A percentile compares a stretch with the other conserved stretches of the same genome.
These are phyloP conservation scores for Hypomecis punctinalis DNA, from an alignment of 2,888 invertebrate genomes.

Conservation along the genomic window DNA sequence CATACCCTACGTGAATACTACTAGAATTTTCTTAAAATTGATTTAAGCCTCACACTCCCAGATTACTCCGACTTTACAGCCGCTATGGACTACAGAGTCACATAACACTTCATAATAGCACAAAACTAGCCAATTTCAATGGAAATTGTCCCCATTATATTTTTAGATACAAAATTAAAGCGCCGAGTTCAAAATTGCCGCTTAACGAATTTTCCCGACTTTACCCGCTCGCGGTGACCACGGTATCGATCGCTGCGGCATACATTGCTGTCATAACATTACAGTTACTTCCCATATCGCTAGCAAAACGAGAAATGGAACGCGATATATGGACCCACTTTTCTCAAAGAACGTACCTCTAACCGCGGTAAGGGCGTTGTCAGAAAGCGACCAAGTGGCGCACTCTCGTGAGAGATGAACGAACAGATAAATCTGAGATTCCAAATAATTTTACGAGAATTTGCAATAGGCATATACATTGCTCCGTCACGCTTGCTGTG, in stretches of 20 bases:
- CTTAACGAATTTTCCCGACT: slow-evolving; percentile 67
- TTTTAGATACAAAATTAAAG: slow-evolving; percentile 47
- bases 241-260: slow-evolving; percentile 73
- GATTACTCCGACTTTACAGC: not conserved
- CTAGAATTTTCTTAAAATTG: not conserved
- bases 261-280: slow-evolving; percentile 68
- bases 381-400: slow-evolving; percentile 78
- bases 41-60: not conserved
- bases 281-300: slow-evolving; percentile 37
- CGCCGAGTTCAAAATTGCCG: slow-evolving; percentile 68
- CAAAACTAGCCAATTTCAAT: slow-evolving; percentile 13
- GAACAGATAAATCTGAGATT: slow-evolving; percentile 76
- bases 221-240: slow-evolving; percentile 53
- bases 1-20: too few relatives aligned
- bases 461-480: slow-evolving; percentile 52
- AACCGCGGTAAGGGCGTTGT: slow-evolving; percentile 78
- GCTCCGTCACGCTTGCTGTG: slow-evolving; percentile 39
- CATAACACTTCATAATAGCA: slow-evolving; percentile 13
- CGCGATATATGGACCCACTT: slow-evolving; percentile 59
- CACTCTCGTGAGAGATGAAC: slow-evolving; percentile 82
- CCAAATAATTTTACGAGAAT: slow-evolving; percentile 42
- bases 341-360: slow-evolving; percentile 67
- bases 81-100: not conserved
- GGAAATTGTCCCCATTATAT: slow-evolving; percentile 30
- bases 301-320: slow-evolving; percentile 69